Base-by-base conservation (phyloP, 2,888 invertebrate species). In the Cordilura impudica region DNA sequence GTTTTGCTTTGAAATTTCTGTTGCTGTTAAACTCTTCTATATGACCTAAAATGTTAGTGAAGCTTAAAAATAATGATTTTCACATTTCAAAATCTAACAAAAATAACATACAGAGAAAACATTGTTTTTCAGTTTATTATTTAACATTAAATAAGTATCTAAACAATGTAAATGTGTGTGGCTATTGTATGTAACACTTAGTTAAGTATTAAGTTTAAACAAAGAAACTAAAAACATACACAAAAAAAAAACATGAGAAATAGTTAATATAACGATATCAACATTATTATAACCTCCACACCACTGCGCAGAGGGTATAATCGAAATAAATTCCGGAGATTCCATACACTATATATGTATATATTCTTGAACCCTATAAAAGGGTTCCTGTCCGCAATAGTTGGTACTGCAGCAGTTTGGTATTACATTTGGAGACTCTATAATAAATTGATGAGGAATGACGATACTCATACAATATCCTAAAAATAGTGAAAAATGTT, bases 11-110 rank as follows among this genome's bases (percentile, higher is more conserved):
- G 53, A n/a, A n/a, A n/a, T 49, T 61, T 14, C 29, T 31, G 54
- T 18, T 70, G 39, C 12, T 73, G 35, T 70, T 63, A 56, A 63
- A 65, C 63, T 70, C 69, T 65, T 29, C 58, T 78, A 69, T 39
- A 71, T 81, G 82, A 82, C 82, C 82, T 70, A 80, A 82, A 82
- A 82, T 77, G 77, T 60, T 67, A 80, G 66, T 72, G 69, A 81
- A 80, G 78, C 81, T 79, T 77, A 81, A 82, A 82, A 79, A 79
- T 74, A 74, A 79, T 77, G 63, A 79, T 79, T 82, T 78, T 81
- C 67, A 71, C 60, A 73, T 73, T 80, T 73, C 16, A 60, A 14
- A 26, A 45, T 60, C 23, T 43, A 8, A 39, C 31, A 54, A 29
- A 54, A 10, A 23, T 12, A 35, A 60, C 43, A 39, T 1, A 18